Conservation (phyloP, 2,113 vertebrate species). For the Lampris incognitus region DNA sequence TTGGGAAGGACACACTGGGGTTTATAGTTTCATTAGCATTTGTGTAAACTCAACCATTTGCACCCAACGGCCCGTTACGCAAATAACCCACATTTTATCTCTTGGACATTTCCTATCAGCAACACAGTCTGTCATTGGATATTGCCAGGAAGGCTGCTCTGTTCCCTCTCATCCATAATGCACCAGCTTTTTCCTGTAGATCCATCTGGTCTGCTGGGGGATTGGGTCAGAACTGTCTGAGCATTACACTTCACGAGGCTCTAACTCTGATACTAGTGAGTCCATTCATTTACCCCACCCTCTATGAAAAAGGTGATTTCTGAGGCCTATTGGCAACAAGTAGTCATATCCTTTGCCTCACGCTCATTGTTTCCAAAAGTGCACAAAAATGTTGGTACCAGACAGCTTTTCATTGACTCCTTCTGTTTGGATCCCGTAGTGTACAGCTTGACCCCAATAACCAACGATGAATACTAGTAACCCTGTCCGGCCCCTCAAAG, state of each 20-base stretch:
- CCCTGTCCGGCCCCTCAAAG: conserved; percentile 36
- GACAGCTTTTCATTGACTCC: conserved; percentile 59
- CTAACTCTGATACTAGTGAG: conserved; percentile 30
- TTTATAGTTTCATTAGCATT: conserved; percentile 15
- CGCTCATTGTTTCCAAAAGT: conserved; percentile 54
- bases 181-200: conserved; percentile 53
- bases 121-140: conserved; percentile 48
- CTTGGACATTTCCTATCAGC: conserved; percentile 49
- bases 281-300: conserved; percentile 28
- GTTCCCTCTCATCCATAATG: conserved; percentile 54
- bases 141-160: conserved; percentile 53
- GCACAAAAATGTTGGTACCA: conserved; percentile 15
- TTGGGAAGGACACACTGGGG: neutral
- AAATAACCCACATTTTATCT: conserved; percentile 52
- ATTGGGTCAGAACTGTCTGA: conserved; percentile 33
- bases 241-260: conserved; percentile 26
- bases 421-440: conserved; percentile 60
- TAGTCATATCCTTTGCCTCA: conserved; percentile 62
- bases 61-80: conserved; percentile 22
- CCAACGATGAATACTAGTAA: conserved; percentile 62
- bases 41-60: conserved; percentile 41
- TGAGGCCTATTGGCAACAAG: conserved; percentile 53
- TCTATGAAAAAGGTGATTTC: conserved; percentile 51
- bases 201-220: conserved; percentile 57
- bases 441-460: conserved; percentile 63